Evolutionary conservation across 2,888 invertebrate genomes (phyloP), one percentile per base, ranked within the genome.

Genomic region (Resseliella maxima): DNA sequence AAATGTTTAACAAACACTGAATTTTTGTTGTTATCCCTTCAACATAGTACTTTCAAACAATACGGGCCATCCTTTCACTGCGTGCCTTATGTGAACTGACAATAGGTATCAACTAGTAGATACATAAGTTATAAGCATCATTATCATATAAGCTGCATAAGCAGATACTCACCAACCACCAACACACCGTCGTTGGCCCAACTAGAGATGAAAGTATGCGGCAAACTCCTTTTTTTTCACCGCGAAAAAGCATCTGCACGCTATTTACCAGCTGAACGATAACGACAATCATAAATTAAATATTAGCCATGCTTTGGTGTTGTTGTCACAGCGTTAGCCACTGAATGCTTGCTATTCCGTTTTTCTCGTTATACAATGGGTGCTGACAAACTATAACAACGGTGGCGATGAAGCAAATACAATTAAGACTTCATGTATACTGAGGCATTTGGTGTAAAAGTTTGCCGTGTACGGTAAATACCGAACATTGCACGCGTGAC

Each of bases 261-360:
- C 72, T 15, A 31, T 72, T 72, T 35, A 31, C 72, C 72, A 72
- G 72, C 72, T 31, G 72, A 72, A 72, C 72, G 72, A 72, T 72
- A 72, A 72, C 72, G 72, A 72, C 31, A 72, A 72, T 72, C 72
- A 72, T 72, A 72, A 72, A 72, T 72, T 72, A 72, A 72, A 72
- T 72, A 72, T 72, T 72, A 72, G 72, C 72, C 31, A n/a, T n/a
- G 35, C 72, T 72, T n/a, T 27, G 72, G 72, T 72, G 72, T 15
- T 72, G 72, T n/a, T 72, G 72, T 72, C 72, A 72, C 35, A 72
- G 27, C 35, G 72, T 72, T 72, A 72, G 72, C 72, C 35, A 72
- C 72, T 72, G 72, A 72, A 72, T 31, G 72, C 72, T 35, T 31
- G 72, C 72, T 35, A 35, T 72, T 72, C 72, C 59, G 24, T 15